A percentile compares a stretch with the other conserved stretches of the same genome.
Evolutionary conservation across 2,888 invertebrate genomes (phyloP).

Genomic region (Altica lythri): DNA sequence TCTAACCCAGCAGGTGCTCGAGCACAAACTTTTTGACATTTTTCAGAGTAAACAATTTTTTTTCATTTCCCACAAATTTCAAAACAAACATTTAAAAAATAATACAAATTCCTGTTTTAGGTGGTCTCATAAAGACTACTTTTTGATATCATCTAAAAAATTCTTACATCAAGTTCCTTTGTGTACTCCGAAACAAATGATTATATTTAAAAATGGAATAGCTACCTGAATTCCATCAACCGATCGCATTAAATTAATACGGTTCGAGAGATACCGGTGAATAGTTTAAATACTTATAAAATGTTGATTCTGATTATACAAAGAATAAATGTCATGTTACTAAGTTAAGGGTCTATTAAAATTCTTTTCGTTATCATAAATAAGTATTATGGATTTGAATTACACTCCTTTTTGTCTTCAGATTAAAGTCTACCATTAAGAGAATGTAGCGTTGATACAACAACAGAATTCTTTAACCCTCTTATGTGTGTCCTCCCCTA

Average conservation of each 20-base stretch:
- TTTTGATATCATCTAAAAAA: slow-evolving; percentile 34
- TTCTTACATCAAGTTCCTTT: slow-evolving; percentile 29
- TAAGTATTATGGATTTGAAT: too few species aligned
- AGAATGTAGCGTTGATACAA: too few species aligned
- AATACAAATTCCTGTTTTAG: slow-evolving; percentile 29
- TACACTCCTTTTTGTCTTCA: too few species aligned
- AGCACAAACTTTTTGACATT: slow-evolving; percentile 5
- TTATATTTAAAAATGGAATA: slow-evolving; percentile 23
- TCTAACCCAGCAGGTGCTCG: slow-evolving; percentile 19
- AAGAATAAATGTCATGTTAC: too few species aligned
- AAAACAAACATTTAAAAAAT: slow-evolving; percentile 15
- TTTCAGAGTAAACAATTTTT: background rate
- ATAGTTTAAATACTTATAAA: slow-evolving; percentile 16
- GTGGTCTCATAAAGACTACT: slow-evolving; percentile 28
- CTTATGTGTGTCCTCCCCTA: too few species aligned
- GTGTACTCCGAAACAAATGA: slow-evolving; percentile 28
- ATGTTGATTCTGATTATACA: too few species aligned
- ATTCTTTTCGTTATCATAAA: too few species aligned
- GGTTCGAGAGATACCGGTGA: slow-evolving; percentile 8
- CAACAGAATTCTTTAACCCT: too few species aligned
- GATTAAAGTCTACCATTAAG: too few species aligned
- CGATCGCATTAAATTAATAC: slow-evolving; percentile 19
- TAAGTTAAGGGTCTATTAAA: too few species aligned
- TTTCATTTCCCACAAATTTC: slow-evolving; percentile 10
- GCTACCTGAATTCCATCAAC: slow-evolving; percentile 27